Percentiles rank a stretch among this genome's conserved stretches.
Conservation (phyloP, 2,888 invertebrate genomes). For the Mythimna pallens region DNA sequence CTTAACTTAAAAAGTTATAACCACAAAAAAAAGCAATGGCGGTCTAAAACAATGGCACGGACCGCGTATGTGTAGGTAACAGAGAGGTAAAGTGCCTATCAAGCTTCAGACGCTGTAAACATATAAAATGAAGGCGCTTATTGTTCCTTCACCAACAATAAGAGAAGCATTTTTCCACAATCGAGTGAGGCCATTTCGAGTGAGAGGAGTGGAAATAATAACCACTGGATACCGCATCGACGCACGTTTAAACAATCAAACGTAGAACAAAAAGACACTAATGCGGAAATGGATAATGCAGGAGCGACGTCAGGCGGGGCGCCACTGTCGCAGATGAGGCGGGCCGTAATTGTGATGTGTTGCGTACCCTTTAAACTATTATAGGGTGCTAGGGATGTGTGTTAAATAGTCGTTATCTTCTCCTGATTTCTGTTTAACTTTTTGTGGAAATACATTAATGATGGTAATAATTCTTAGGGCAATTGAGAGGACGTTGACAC, state of each 20-base stretch:
- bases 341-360: conserved; percentile 13
- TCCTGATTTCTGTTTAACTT: background rate
- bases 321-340: conserved; percentile 46
- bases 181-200: conserved; percentile 88
- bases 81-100: conserved; percentile 86
- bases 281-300: conserved; percentile 89
- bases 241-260: conserved; percentile 90
- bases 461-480: too few relatives aligned
- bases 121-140: conserved; percentile 88
- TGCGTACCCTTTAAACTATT: background rate
- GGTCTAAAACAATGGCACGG: conserved; percentile 76
- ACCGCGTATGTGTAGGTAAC: conserved; percentile 75
- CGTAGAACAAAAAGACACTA: conserved; percentile 89
- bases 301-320: conserved; percentile 66
- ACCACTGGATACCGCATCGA: conserved; percentile 89
- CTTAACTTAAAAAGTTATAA: conserved; percentile 66
- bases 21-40: conserved; percentile 69
- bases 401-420: background rate
- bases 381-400: background rate
- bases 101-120: conserved; percentile 88
- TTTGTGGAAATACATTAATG: background rate
- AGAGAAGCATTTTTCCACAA: conserved; percentile 89
- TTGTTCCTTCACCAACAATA: conserved; percentile 89
- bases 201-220: conserved; percentile 88
- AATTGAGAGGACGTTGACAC: background rate